Conservation (phyloP, 2,797 vertebrate species). For the Bradypodion pumilum region DNA sequence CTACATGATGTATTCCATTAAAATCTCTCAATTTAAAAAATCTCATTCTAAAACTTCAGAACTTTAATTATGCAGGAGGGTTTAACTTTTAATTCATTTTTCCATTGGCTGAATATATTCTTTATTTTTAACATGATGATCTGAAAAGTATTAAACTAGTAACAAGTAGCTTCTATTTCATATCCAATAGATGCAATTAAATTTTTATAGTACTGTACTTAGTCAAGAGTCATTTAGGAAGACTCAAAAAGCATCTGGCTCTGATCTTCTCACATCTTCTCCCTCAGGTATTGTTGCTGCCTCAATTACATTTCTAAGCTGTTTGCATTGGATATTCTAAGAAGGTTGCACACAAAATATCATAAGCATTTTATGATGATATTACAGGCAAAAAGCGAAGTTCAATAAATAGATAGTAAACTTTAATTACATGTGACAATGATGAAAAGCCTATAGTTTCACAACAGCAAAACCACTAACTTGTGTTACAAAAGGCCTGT, state of each 20-base stretch:
- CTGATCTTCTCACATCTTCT: neutral
- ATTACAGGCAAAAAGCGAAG: neutral
- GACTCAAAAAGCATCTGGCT: constrained; percentile 1
- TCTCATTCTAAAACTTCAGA: constrained; percentile 22
- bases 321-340: constrained; percentile 17
- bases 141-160: neutral
- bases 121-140: neutral
- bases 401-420: neutral
- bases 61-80: constrained; percentile 23
- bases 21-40: constrained; percentile 32
- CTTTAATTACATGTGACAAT: neutral
- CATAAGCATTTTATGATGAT: neutral
- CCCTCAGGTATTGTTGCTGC: constrained; percentile 24
- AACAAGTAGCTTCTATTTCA: neutral
- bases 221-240: neutral
- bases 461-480: neutral
- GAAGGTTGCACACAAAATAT: constrained; percentile 23
- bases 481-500: neutral
- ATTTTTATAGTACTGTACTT: neutral
- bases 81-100: constrained; percentile 9
- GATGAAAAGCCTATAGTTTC: neutral
- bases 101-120: neutral
- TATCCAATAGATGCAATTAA: neutral
- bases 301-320: constrained; percentile 7
- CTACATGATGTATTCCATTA: neutral